Conservation (phyloP, 2,888 invertebrate species). For the Sthenelais limicola region DNA sequence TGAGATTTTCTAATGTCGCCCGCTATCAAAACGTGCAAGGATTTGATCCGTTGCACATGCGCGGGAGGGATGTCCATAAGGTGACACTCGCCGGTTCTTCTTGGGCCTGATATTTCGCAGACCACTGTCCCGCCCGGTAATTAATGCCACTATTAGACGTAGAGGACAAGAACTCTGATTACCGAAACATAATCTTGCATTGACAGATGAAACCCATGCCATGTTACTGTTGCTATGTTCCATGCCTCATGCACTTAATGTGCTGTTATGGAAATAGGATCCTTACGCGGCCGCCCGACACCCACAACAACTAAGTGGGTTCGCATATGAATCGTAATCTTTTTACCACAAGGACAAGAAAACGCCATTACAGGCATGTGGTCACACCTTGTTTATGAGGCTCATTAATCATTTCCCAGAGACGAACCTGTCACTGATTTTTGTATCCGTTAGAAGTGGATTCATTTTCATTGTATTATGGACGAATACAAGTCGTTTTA, state of each 20-base stretch:
- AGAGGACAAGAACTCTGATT: conserved; percentile 33
- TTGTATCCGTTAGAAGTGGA: no score
- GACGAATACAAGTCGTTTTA: no score
- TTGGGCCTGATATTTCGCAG: conserved; percentile 21
- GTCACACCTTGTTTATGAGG: no score
- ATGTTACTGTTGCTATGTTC: background rate
- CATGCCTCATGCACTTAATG: conserved; percentile 10
- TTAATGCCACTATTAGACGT: conserved; percentile 38
- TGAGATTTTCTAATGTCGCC: conserved; percentile 19
- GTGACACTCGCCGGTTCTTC: conserved; percentile 9
- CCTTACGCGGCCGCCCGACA: background rate
- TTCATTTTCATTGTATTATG: no score
- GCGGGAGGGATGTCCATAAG: background rate
- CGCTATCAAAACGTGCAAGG: conserved; percentile 8
- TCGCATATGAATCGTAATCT: conserved; percentile 16
- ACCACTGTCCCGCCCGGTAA: conserved; percentile 14
- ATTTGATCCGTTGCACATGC: conserved; percentile 32
- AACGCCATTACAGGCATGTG: conserved; percentile 30
- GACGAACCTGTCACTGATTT: no score
- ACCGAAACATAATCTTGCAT: conserved; percentile 39
- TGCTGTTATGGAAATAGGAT: conserved; percentile 32
- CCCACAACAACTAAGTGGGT: conserved; percentile 8
- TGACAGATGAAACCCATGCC: conserved; percentile 29
- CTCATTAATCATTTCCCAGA: conserved; percentile 19
- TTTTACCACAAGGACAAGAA: conserved; percentile 10